Conservation (phyloP, 2,797 vertebrate genomes). For the Emys orbicularis region DNA sequence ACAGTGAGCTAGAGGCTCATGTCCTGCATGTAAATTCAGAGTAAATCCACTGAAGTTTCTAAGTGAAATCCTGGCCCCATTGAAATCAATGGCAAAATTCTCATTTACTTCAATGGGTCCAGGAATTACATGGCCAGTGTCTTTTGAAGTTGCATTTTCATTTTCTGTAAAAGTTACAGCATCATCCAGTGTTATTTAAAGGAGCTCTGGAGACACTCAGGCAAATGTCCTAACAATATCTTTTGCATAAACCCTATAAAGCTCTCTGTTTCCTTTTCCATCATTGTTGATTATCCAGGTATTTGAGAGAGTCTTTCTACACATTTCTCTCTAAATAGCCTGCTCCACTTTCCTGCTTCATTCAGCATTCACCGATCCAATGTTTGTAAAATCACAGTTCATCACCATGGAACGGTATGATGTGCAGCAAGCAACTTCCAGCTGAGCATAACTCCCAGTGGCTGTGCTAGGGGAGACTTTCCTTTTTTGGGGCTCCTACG, state of each 20-base stretch:
- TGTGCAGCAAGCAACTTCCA: slow-evolving; percentile 27
- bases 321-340: background rate
- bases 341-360: background rate
- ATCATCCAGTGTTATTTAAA: background rate
- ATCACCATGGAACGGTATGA: background rate
- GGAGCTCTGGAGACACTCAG: background rate
- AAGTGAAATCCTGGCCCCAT: background rate
- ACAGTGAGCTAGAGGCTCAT: background rate
- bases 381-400: background rate
- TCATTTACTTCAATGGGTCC: background rate
- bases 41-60: background rate
- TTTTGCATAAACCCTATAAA: background rate
- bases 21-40: background rate
- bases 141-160: background rate
- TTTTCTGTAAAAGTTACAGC: background rate
- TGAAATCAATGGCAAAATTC: background rate
- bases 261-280: background rate
- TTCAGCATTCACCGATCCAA: background rate
- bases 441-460: background rate
- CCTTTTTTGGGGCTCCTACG: background rate
- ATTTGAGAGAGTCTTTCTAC: background rate
- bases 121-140: rapidly evolving
- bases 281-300: background rate
- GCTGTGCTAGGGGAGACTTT: background rate
- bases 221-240: rapidly evolving